Conservation (phyloP, 2,888 invertebrate species). For the Cacoxenus indagator region DNA sequence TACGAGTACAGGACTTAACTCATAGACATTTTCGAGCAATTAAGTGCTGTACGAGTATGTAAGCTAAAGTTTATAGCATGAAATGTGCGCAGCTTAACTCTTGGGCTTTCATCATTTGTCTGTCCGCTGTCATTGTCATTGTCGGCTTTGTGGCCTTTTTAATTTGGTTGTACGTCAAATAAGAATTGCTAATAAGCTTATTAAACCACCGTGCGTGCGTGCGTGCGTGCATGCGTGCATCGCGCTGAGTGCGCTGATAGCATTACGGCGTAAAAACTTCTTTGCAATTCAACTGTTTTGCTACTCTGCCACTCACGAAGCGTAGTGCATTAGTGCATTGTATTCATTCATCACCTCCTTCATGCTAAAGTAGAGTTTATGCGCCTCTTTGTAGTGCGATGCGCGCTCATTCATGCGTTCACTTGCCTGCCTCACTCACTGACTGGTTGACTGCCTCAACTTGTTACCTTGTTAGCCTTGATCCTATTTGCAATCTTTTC, state of each 20-base stretch:
- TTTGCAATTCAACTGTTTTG: neutral
- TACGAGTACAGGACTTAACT: neutral
- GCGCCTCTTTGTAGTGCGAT: neutral
- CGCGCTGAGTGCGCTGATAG: neutral
- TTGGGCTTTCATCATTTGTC: neutral
- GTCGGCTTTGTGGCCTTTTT: neutral
- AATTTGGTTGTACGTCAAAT: neutral
- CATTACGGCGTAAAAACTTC: neutral
- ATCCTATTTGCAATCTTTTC: conserved; percentile 43
- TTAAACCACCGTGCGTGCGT: no score
- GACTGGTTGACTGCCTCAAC: neutral
- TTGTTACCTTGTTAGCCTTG: conserved; percentile 41
- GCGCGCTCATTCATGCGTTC: neutral
- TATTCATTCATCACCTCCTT: neutral
- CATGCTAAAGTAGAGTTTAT: neutral
- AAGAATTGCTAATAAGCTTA: neutral
- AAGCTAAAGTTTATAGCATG: neutral
- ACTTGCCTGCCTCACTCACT: neutral
- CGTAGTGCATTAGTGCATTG: neutral
- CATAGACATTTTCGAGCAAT: no score
- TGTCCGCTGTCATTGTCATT: neutral
- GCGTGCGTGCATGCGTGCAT: no score
- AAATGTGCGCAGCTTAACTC: neutral
- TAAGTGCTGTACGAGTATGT: neutral
- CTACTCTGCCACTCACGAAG: no score